Evolutionary conservation across 2,113 vertebrate species (phyloP).

Genomic region (Hiodon tergisus): DNA sequence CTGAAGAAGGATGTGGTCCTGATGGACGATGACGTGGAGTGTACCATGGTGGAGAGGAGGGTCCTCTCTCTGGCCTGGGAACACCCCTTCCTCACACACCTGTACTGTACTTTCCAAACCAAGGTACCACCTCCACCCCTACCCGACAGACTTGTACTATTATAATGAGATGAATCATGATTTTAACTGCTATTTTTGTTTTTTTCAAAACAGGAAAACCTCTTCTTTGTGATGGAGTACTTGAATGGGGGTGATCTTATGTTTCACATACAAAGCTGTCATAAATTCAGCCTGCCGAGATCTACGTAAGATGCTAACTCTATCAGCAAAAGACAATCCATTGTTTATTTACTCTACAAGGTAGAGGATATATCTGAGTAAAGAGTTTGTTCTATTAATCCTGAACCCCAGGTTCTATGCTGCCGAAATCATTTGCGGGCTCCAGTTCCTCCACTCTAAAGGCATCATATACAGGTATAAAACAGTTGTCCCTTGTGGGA

Average conservation of each 20-base stretch:
- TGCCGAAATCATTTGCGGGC: conserved; percentile 90
- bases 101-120: conserved; percentile 93
- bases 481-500: background rate
- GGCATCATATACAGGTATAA: conserved; percentile 88
- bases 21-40: conserved; percentile 96
- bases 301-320: conserved; percentile 69
- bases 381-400: background rate
- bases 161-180: background rate
- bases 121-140: conserved; percentile 62
- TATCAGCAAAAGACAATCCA: background rate
- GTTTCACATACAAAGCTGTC: conserved; percentile 95
- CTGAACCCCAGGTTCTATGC: conserved; percentile 76
- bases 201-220: conserved; percentile 75
- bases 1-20: conserved; percentile 96
- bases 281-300: conserved; percentile 84
- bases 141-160: background rate
- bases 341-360: background rate
- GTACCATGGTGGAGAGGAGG: conserved; percentile 90
- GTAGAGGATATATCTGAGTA: background rate
- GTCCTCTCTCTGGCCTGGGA: conserved; percentile 94
- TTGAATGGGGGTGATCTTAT: conserved; percentile 96
- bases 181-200: background rate
- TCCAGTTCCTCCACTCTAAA: conserved; percentile 89
- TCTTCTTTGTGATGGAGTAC: conserved; percentile 98
- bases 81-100: conserved; percentile 89